Base-by-base conservation (phyloP, 2,888 invertebrate species). In the Xylota sylvarum region DNA sequence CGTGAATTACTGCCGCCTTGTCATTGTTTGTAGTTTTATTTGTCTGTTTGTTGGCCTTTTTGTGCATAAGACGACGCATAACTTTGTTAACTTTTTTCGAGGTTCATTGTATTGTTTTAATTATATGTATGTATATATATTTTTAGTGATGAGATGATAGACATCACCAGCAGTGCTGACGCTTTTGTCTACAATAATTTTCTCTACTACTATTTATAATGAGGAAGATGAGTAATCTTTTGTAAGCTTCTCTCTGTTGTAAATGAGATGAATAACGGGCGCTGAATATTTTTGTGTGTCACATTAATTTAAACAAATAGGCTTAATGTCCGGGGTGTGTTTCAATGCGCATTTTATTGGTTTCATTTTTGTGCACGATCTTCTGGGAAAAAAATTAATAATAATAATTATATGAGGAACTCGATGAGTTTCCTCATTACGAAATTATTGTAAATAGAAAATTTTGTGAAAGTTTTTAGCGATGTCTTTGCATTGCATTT, bases 1-100 rank as follows among this genome's bases (percentile, higher is more conserved):
- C 72, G 73, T 79, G 70, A 84, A 84, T 78, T 74, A 84, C 78
- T 84, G 35, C 67, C 73, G 79, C 50, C 30, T 50, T 46, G 58
- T 50, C 30, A 32, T 30, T 19, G 56, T 14, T 30, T n/a, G 5
- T 60, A 40, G 37, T n/a, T 0, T n/a, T 19, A 12, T 40, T 17
- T 6, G 14, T 37, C 9, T 35, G 35, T 14, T 7, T 55, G 2
- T 37, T 12, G 17, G 37, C 19, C 14, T 56, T 30, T 32, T 56
- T 27, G 50, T 62, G 14, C 23, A 23, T 60, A 4, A 5, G 30
- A 43, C 4, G 30, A 43, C 4, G 4, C 14, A 17, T 46, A 5
- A 19, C 17, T 32, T 50, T 65, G 37, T 23, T 37, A 27, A 10
- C 9, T n/a, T 46, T 48, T 35, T 48, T 55, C 17, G 37, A 67